phyloP scores from a whole-genome alignment of 1,140 invertebrate genomes.

The Melanaphis sacchari region DNA sequence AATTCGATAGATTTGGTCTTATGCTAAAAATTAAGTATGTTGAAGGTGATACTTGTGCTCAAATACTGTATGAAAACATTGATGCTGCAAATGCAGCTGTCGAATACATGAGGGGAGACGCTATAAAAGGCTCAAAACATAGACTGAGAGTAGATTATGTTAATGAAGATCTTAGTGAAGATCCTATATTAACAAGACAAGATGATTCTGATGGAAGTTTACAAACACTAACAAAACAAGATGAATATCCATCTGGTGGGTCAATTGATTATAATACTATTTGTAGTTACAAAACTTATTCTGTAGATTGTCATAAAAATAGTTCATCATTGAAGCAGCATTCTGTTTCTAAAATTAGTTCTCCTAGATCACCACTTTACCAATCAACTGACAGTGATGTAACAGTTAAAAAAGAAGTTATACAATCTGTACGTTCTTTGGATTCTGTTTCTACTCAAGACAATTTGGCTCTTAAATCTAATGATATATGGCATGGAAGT shows the following conservation, averaged over 20 bases:
- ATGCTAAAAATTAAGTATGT: conserved; percentile 97
- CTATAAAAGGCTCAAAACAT: conserved; percentile 87
- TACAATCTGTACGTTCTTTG: conserved; percentile 72
- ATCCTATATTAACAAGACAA: conserved; percentile 65
- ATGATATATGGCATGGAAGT: conserved; percentile 91
- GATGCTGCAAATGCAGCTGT: conserved; percentile 95
- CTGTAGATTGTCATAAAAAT: conserved; percentile 70
- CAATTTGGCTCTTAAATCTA: conserved; percentile 82
- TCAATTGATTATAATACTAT: conserved; percentile 64
- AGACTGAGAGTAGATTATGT: conserved; percentile 92
- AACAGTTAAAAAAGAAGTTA: conserved; percentile 72
- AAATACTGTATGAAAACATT: conserved; percentile 95
- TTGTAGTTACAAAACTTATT: conserved; percentile 69
- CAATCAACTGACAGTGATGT: conserved; percentile 80
- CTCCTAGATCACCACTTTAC: conserved; percentile 71
- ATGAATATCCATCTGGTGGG: conserved; percentile 51
- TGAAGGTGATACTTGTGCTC: conserved; percentile 91
- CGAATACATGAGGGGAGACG: conserved; percentile 95
- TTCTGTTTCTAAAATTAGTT: conserved; percentile 48
- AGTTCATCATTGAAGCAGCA: no score
- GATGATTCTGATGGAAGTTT: conserved; percentile 68
- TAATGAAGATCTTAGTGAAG: conserved; percentile 71
- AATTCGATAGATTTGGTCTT: conserved; percentile 97
- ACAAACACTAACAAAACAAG: conserved; percentile 62
- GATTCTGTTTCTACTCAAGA: conserved; percentile 77